These are phyloP conservation scores for Anguilla rostrata DNA, from an alignment of 2,113 vertebrate species.

Conservation along the genomic window DNA sequence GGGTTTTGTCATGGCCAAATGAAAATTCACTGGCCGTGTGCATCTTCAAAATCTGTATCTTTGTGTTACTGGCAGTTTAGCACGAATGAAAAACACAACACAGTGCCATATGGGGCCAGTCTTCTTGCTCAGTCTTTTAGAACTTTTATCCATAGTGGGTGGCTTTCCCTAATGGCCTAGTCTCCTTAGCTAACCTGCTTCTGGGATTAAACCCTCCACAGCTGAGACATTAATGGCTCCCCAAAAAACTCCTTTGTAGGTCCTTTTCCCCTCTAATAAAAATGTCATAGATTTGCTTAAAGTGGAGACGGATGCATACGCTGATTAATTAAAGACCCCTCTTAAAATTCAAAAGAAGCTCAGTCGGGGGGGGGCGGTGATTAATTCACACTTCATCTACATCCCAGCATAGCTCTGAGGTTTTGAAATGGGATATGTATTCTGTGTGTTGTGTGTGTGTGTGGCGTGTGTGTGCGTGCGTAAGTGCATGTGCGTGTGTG, in stretches of 20 bases:
- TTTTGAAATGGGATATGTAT: too few species aligned
- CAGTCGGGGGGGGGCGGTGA: background rate
- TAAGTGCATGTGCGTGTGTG: too few species aligned
- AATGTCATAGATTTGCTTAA: slow-evolving; percentile 48
- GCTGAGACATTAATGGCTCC: slow-evolving; percentile 49
- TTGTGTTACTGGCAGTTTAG: background rate
- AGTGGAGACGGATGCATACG: slow-evolving; percentile 30
- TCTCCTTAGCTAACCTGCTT: slow-evolving; percentile 57
- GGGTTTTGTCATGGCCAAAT: background rate
- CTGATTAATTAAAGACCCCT: slow-evolving; percentile 17
- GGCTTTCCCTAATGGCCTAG: slow-evolving; percentile 45
- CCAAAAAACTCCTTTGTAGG: slow-evolving; percentile 53
- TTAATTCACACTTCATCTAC: slow-evolving; percentile 38
- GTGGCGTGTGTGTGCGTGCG: too few species aligned
- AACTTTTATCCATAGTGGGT: slow-evolving; percentile 41
- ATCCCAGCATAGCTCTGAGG: background rate
- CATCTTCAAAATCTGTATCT: background rate
- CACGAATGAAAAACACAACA: background rate
- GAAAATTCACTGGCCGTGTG: background rate
- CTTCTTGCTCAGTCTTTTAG: slow-evolving; percentile 28
- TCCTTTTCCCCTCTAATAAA: slow-evolving; percentile 36
- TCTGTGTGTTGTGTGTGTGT: too few species aligned
- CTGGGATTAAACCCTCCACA: slow-evolving; percentile 38
- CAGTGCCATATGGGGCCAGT: background rate
- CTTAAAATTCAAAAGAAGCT: slow-evolving; percentile 35